Base-by-base conservation (phyloP, 2,888 invertebrate genomes). In the Hirudinaria manillensis region DNA sequence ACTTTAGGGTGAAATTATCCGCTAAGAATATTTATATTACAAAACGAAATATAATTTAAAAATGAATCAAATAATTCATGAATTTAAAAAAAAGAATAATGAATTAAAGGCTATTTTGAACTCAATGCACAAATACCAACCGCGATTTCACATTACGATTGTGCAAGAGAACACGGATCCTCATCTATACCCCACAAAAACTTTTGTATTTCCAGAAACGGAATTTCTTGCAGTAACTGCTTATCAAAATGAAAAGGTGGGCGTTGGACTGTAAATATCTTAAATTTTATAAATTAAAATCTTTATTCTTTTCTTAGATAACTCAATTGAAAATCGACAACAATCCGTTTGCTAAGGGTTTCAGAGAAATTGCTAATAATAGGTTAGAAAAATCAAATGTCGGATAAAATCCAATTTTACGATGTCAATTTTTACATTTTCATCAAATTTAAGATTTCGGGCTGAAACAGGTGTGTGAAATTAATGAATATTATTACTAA, bases 91-190 rank as follows among this genome's bases (percentile, higher is more conserved):
- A 13, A 61, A 61, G 1, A 61, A 61, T 29, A 16, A 3, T 61
- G 10, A 21, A 45, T 6, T 4, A 56, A 71, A 75, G 75, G 72
- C 67, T 3, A 75, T 75, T 10, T 72, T 75, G 45, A 75, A 75
- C 56, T 75, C 75, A 38, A 75, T 75, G 75, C 75, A 75, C 66
- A 75, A 75, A 56, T 75, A 75, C 27, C 72, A 75, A 29, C 75
- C 75, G 6, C 27, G 75, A 34, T 72, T 75, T 36, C 75, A 75
- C 45, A 56, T 75, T 3, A 61, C 72, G 2, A 27, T 34, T 13
- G 45, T 53, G 38, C 16, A 34, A 2, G 75, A 75, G 61, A 32
- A 38, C 27, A 45, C 27, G 24, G 32, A 38, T 29, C 68, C 32
- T 55, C 70, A 27, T n/a, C 36, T 10, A 24, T 27, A 24, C 19